These are phyloP conservation scores for Tauraco hartlaubi DNA, from an alignment of 2,797 vertebrate genomes.

Conservation along the genomic window DNA sequence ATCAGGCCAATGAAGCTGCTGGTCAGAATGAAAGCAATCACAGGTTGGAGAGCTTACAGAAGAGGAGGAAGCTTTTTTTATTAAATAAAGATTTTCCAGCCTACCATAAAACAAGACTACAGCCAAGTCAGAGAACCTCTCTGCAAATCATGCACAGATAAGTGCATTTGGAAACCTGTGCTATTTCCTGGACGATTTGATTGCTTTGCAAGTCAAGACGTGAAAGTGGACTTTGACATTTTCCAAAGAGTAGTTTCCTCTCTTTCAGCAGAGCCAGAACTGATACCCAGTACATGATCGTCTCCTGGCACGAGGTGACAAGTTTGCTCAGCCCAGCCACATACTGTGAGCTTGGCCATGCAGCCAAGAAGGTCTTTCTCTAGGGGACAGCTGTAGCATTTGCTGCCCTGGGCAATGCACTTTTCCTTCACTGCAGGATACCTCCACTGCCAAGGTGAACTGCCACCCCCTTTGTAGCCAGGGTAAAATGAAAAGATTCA, in stretches of 20 bases:
- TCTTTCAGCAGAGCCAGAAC: background rate
- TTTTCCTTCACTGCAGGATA: background rate
- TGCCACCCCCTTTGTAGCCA: background rate
- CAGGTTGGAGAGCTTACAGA: background rate
- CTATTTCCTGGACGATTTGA: background rate
- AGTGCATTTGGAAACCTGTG: background rate
- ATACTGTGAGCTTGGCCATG: background rate
- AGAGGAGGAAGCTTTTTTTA: background rate
- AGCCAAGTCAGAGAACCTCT: background rate
- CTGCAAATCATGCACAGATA: background rate
- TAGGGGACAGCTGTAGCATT: background rate
- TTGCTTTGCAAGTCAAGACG: background rate
- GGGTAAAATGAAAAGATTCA: background rate
- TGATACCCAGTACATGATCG: background rate
- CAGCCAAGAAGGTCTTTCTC: background rate
- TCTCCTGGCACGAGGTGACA: fast-evolving
- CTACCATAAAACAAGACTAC: background rate
- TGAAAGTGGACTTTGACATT: background rate
- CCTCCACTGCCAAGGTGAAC: background rate
- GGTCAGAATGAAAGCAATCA: background rate
- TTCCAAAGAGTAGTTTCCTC: background rate
- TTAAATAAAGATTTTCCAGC: background rate
- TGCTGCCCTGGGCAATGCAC: background rate
- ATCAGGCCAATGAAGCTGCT: background rate
- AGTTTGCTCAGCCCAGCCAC: background rate